Evolutionary conservation across 92 coral and sea anemone species (phyloP).

Genomic region (Micromussa lordhowensis): DNA sequence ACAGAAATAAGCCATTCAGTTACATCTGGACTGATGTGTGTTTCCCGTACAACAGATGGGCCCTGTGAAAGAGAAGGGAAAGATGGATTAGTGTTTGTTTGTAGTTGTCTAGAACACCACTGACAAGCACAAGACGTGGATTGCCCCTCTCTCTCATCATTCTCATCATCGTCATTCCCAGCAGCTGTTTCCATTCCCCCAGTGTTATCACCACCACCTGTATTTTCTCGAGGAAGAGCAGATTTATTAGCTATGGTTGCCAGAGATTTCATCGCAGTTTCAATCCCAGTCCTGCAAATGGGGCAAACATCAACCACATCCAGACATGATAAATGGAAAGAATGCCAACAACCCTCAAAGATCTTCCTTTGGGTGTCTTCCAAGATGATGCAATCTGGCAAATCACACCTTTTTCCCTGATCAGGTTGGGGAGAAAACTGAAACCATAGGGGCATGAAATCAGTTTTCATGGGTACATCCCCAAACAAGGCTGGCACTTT

Average conservation of each 20-base stretch:
- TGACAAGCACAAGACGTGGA: constrained; percentile 43
- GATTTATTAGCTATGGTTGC: constrained; percentile 35
- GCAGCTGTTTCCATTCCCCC: neutral
- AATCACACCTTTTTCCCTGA: constrained; percentile 46
- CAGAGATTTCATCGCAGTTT: constrained; percentile 21
- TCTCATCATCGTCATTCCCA: constrained; percentile 24
- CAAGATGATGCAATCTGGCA: neutral
- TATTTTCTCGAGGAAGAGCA: neutral
- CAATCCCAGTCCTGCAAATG: constrained; percentile 46
- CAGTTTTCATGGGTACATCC: constrained; percentile 16
- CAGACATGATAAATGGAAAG: constrained; percentile 39
- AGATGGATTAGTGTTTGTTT: neutral
- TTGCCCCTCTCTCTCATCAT: constrained; percentile 4
- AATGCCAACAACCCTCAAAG: constrained; percentile 63
- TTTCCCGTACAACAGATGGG: constrained; percentile 21
- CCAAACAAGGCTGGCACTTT: constrained; percentile 57
- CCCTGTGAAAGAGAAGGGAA: constrained; percentile 30
- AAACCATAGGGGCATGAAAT: constrained; percentile 62
- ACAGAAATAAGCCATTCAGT: constrained; percentile 54
- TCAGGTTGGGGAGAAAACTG: constrained; percentile 49
- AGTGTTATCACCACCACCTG: neutral
- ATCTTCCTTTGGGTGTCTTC: constrained; percentile 30
- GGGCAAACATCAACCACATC: constrained; percentile 7
- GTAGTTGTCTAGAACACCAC: constrained; percentile 26
- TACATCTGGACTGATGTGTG: constrained; percentile 34